Base-by-base conservation (phyloP, 2,113 vertebrate species). In the Nesogale talazaci region DNA sequence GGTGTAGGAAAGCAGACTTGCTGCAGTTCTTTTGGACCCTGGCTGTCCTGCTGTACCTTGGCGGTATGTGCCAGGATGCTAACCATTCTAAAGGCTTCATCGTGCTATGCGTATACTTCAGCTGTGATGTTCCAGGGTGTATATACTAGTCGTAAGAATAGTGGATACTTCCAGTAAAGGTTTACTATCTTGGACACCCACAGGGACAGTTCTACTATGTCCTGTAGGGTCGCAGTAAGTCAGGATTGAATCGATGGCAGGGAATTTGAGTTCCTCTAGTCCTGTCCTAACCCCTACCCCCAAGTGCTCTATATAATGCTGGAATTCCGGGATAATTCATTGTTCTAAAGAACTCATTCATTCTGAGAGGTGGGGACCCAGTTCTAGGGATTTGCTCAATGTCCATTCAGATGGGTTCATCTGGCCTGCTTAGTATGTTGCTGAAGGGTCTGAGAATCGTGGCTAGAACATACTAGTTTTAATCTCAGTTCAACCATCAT, bases 31-130 rank as follows among this genome's bases (percentile, higher is more conserved):
- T 69, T 72, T 81, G 61, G 34, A 17, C 29, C 15, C 3, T 29
- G n/a, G n/a, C n/a, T n/a, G 29, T 42, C 9, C 16, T 91, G 61
- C 16, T 31, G 0, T 1, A 0, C 3, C 25, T 31, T n/a, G 16
- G 27, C 34, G 31, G 3, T n/a, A 3, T 42, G 3, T 22, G 19
- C 31, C 40, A 1, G 7, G 2, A 56, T 27, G 5, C 0, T 27
- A 20, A 36, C 74, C 29, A 14, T 34, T 63, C 72, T n/a, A 92
- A 79, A 29, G 46, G 42, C 34, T 29, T 1, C 14, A 4, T 31
- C 63, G 57, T 36, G 36, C 9, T 19, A 1, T 12, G 1, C 11
- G 5, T 29, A 8, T 23, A 79, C 34, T 74, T 38, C 9, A 12
- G 17, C 22, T 12, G n/a, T 10, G 16, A 19, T 15, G 46, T 6